Base-by-base conservation (phyloP, 2,113 vertebrate genomes). In the Elgaria multicarinata region DNA sequence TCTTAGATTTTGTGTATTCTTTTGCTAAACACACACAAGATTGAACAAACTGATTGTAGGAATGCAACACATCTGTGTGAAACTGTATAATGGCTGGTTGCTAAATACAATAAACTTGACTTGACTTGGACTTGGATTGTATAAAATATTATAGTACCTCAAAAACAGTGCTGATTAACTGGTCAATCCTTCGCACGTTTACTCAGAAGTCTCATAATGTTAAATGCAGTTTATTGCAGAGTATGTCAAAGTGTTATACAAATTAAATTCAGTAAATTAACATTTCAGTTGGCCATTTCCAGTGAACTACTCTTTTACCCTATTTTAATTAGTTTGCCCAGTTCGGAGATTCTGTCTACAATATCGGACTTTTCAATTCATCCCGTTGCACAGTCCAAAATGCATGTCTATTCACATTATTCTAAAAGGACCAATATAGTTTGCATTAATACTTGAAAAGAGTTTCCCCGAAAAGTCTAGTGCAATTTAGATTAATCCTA, bases 401-500 rank as follows among this genome's bases (percentile, higher is more conserved):
- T 46, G n/a, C 5, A 33, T 10, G 16, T 80, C 14, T 9, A 0
- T 84, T 92, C 86, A 95, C 74, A 71, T 18, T 72, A 83, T 93
- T 94, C 90, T 66, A 93, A 90, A 80, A 90, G 89, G 66, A 53
- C 91, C 92, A 94, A 89, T 86, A 82, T 91, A 91, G 87, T 93
- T 89, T 75, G 85, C 86, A 89, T 92, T 74, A 90, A 62, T 72
- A 88, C 64, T 91, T 78, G 79, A 83, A 91, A 95, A 94, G 50
- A 80, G 53, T 88, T 87, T 91, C 91, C 94, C 88, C 87, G 95
- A 95, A 95, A 44, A 53, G 85, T 92, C 93, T 93, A 92, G 95
- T 87, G 92, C 81, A 81, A 96, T 94, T 96, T 95, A 94, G 92
- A 86, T 90, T 92, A 90, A 90, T 92, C 91, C 90, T 95, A 94